Percentiles rank a stretch among this genome's conserved stretches.
Evolutionary conservation across 2,113 vertebrate species (phyloP).

Genomic region (Pyxicephalus adspersus): DNA sequence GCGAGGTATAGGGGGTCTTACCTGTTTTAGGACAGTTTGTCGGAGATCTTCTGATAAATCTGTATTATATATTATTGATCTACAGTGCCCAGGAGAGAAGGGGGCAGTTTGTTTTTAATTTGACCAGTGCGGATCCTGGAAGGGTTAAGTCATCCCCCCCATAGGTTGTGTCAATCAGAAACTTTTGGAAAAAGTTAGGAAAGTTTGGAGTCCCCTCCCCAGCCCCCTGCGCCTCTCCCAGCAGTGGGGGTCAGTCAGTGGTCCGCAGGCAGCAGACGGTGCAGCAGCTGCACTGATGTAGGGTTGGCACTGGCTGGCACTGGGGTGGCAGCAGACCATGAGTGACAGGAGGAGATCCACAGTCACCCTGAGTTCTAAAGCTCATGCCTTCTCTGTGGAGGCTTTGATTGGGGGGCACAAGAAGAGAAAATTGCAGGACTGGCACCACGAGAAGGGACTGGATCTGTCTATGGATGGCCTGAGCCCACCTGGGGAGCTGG

Average conservation of each 20-base stretch:
- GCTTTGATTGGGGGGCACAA: slow-evolving; percentile 97
- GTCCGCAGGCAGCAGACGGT: not conserved
- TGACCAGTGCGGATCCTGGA: no score
- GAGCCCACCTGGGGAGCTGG: slow-evolving; percentile 53
- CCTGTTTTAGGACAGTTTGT: no score
- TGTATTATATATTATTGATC: no score
- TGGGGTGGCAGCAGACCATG: slow-evolving; percentile 78
- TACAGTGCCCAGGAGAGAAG: no score
- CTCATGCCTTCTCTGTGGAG: slow-evolving; percentile 98
- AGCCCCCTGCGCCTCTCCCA: slow-evolving; percentile 15
- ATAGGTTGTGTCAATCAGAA: slow-evolving; percentile 59
- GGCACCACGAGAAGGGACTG: slow-evolving; percentile 90
- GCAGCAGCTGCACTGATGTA: slow-evolving; percentile 64
- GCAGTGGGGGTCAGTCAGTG: slow-evolving; percentile 36
- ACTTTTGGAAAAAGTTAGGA: slow-evolving; percentile 69
- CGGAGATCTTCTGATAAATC: no score
- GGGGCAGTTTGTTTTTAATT: no score
- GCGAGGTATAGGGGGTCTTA: no score
- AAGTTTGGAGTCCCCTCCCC: slow-evolving; percentile 75
- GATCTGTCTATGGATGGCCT: slow-evolving; percentile 92
- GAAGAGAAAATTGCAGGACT: slow-evolving; percentile 95
- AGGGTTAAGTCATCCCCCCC: no score
- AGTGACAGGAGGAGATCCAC: slow-evolving; percentile 96
- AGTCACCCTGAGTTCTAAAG: slow-evolving; percentile 95
- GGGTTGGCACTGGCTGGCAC: slow-evolving; percentile 64